Base-by-base conservation (phyloP, 2,113 vertebrate species). In the Empidonax traillii region DNA sequence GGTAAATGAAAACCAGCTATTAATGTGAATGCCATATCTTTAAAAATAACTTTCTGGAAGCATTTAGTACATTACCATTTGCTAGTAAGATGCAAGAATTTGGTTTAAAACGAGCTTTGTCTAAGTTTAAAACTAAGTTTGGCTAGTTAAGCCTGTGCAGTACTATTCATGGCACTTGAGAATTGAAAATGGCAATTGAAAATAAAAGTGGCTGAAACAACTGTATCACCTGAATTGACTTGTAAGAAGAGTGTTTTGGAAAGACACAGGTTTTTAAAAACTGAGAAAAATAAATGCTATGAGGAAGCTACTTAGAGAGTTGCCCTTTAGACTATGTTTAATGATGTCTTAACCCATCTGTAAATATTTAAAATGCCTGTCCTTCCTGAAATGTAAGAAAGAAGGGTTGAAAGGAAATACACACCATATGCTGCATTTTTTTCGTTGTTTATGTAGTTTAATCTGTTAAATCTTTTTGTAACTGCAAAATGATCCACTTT, bases 321-420 rank as follows among this genome's bases (percentile, higher is more conserved):
- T 94, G 65, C 63, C 62, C 93, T 91, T 75, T 90, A 78, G 82
- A 53, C 79, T 90, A 61, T 91, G 18, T 17, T 25, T 85, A 49
- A 94, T 67, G 33, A 31, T 77, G 39, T 46, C 27, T 92, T 96
- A 94, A 90, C 37, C 47, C 63, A 78, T 80, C 41, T 9, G 62
- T 79, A 96, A 94, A 95, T 96, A 91, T 80, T 94, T 97, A 62
- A 94, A 93, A 67, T 92, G 67, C 35, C 14, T 47, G 2, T 91
- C 49, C 56, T 95, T 75, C 56, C 37, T 62, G 61, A 58, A 87
- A 28, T 47, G 18, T 63, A 44, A 56, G 17, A 75, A 59, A 68
- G n/a, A 24, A 30, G 13, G 7, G 2, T 41, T 85, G 49, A 78
- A 84, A 77, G 35, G 37, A 87, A 81, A n/a, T 28, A 20, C 1